Percentiles rank a stretch among this genome's conserved stretches.
Conservation (phyloP, 1,140 invertebrate genomes). For the Calliphora vicina region DNA sequence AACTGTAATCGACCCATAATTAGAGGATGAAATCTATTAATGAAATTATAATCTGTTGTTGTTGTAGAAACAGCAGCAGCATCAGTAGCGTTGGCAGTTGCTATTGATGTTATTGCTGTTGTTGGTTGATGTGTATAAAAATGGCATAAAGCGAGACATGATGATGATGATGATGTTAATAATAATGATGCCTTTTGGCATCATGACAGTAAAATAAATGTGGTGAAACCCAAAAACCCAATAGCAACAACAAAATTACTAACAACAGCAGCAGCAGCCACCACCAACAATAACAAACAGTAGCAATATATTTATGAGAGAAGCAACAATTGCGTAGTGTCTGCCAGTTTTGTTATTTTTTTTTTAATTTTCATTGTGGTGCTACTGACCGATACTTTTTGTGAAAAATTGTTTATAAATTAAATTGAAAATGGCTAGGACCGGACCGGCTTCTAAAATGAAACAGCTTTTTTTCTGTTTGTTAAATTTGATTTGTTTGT, state of each 20-base stretch:
- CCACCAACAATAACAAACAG: not conserved
- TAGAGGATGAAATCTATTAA: constrained; percentile 10
- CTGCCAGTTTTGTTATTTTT: not conserved
- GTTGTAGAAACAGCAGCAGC: too few species aligned
- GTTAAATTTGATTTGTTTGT: not conserved
- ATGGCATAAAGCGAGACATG: not conserved
- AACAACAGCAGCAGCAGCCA: not conserved
- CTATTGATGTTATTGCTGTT: not conserved
- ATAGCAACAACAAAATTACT: not conserved
- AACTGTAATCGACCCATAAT: not conserved
- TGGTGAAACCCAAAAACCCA: constrained; percentile 9
- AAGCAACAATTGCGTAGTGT: not conserved
- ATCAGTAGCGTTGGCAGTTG: too few species aligned
- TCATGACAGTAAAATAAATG: not conserved
- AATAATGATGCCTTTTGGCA: not conserved
- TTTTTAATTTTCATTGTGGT: not conserved
- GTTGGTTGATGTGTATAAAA: not conserved
- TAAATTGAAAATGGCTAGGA: not conserved
- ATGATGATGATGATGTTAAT: not conserved
- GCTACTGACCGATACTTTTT: constrained; percentile 4
- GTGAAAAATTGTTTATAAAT: not conserved
- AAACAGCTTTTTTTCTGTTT: not conserved
- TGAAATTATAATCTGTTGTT: not conserved
- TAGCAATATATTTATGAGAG: not conserved
- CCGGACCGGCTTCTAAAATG: not conserved